These are phyloP conservation scores for Cervus canadensis DNA, from an alignment of 2,113 vertebrate genomes.

Conservation along the genomic window DNA sequence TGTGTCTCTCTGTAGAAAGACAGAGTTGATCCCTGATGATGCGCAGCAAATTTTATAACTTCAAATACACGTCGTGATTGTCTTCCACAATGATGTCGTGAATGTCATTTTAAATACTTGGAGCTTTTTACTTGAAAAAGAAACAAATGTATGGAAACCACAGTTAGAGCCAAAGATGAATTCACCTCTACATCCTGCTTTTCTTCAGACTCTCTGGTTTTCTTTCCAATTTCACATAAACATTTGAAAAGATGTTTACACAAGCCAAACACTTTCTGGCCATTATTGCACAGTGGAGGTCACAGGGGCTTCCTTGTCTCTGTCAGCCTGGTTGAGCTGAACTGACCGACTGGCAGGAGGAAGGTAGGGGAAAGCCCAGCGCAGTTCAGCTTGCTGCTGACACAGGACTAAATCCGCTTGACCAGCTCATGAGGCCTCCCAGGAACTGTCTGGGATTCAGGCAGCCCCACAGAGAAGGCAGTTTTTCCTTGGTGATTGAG, in stretches of 20 bases:
- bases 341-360: neutral
- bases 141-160: slow-evolving; percentile 33
- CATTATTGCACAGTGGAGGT: neutral
- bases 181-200: neutral
- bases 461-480: neutral
- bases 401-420: neutral
- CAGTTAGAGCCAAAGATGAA: neutral
- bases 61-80: neutral
- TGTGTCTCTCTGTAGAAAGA: neutral
- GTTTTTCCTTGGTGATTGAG: neutral
- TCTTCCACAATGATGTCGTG: neutral
- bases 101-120: slow-evolving; percentile 10
- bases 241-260: slow-evolving; percentile 28
- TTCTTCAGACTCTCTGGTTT: slow-evolving; percentile 33
- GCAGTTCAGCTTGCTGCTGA: neutral
- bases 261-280: neutral
- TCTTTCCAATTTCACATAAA: slow-evolving; percentile 18
- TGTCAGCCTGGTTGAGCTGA: neutral
- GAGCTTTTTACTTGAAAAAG: slow-evolving; percentile 27
- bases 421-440: neutral
- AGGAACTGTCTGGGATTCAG: neutral
- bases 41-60: neutral
- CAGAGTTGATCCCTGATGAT: neutral
- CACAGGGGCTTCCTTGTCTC: neutral
- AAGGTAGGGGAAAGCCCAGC: neutral